A percentile compares a stretch with the other conserved stretches of the same genome.
Conservation (phyloP, 2,888 invertebrate species). For the Timema cristinae region DNA sequence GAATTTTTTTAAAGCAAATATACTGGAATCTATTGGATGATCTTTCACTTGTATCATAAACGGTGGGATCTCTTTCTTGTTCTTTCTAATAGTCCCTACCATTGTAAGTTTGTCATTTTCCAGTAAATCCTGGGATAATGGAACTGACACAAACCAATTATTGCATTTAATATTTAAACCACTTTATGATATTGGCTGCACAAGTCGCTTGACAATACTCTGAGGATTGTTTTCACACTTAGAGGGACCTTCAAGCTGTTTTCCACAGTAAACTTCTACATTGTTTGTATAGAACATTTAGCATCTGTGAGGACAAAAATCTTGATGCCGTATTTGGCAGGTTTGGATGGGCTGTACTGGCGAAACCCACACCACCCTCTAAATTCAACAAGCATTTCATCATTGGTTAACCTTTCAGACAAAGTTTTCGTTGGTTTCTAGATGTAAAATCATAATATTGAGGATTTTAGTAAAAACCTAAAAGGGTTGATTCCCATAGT, state of each 20-base stretch:
- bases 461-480: not conserved
- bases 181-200: constrained; percentile 28
- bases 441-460: not conserved
- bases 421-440: constrained; percentile 11
- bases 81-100: constrained; percentile 28
- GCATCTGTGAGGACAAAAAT: constrained; percentile 34
- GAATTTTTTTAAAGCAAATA: constrained; percentile 26
- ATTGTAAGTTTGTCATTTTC: constrained; percentile 21
- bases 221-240: constrained; percentile 30
- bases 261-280: constrained; percentile 33
- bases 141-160: constrained; percentile 29
- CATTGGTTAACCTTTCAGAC: constrained; percentile 35
- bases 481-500: not conserved
- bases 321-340: constrained; percentile 38
- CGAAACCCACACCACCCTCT: constrained; percentile 33
- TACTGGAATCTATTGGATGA: constrained; percentile 1
- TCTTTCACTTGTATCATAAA: not conserved
- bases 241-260: constrained; percentile 33
- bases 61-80: constrained; percentile 16
- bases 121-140: constrained; percentile 20
- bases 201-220: constrained; percentile 31
- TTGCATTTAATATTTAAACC: constrained; percentile 32
- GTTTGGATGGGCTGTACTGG: constrained; percentile 40
- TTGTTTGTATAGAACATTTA: constrained; percentile 32
- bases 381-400: constrained; percentile 32